Conservation (phyloP, 2,888 invertebrate species). For the Bugulina stolonifera region DNA sequence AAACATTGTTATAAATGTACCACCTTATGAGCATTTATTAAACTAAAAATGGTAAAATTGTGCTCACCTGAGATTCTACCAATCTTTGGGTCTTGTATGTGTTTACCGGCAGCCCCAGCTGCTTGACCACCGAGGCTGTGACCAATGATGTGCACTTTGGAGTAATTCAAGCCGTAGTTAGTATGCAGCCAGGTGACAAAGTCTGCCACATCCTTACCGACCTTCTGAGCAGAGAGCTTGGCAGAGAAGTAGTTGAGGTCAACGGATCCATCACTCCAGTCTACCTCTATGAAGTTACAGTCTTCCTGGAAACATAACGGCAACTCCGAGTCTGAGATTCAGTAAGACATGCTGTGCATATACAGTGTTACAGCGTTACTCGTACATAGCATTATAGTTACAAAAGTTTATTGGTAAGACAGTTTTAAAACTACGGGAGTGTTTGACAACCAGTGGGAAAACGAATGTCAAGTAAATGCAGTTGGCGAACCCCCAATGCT, state of each 20-base stretch:
- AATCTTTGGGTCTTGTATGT: conserved; percentile 22
- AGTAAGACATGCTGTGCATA: too few species aligned
- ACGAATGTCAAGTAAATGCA: too few species aligned
- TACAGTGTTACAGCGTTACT: too few species aligned
- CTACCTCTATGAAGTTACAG: conserved; percentile 27
- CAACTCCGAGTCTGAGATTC: background rate
- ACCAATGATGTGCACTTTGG: conserved; percentile 30
- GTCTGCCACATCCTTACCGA: conserved; percentile 30
- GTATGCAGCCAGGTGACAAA: conserved; percentile 28
- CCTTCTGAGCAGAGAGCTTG: conserved; percentile 29
- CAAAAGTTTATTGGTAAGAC: too few species aligned
- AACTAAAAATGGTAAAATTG: too few species aligned
- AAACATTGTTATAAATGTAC: too few species aligned
- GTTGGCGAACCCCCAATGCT: too few species aligned
- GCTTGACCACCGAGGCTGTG: conserved; percentile 31
- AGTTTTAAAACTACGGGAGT: too few species aligned
- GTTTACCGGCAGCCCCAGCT: conserved; percentile 30
- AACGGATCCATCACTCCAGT: conserved; percentile 30
- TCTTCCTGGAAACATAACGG: conserved; percentile 22
- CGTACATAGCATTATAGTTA: too few species aligned
- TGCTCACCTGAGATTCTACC: conserved; percentile 29
- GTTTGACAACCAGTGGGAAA: too few species aligned
- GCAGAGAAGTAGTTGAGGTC: conserved; percentile 29
- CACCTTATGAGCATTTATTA: too few species aligned
- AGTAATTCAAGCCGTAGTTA: conserved; percentile 24